Conservation (phyloP, 2,888 invertebrate species). For the Diaphora mendica region DNA sequence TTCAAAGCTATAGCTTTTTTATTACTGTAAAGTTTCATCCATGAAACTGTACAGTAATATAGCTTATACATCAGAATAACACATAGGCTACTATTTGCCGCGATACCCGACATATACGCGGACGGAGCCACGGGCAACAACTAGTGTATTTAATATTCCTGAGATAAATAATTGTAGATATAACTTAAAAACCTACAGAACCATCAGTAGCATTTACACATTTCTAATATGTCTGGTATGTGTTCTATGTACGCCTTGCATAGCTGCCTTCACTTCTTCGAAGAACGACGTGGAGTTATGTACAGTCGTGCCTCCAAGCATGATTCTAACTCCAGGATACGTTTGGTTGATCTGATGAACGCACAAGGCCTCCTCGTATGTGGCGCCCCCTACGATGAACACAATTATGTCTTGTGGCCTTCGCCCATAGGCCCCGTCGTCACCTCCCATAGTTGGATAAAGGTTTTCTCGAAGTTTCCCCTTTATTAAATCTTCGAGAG, state of each 20-base stretch:
- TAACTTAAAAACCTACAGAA: neutral
- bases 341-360: constrained; percentile 91
- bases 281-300: constrained; percentile 95
- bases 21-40: too few species aligned
- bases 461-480: constrained; percentile 94
- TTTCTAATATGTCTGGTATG: constrained; percentile 86
- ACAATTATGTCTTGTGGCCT: constrained; percentile 97
- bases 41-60: too few species aligned
- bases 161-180: neutral
- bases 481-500: constrained; percentile 95
- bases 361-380: constrained; percentile 97
- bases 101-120: too few species aligned
- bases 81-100: too few species aligned
- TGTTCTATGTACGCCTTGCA: constrained; percentile 88
- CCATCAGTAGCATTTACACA: constrained; percentile 55
- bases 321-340: constrained; percentile 90
- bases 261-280: constrained; percentile 90
- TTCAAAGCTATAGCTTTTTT: too few species aligned
- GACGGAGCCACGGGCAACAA: too few species aligned
- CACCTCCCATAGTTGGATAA: constrained; percentile 93
- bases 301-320: constrained; percentile 96
- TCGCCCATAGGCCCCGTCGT: constrained; percentile 76
- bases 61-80: too few species aligned
- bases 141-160: neutral
- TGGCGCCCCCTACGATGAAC: constrained; percentile 98